Evolutionary conservation across 1,140 invertebrate genomes (phyloP).

Genomic region (Sitophilus oryzae): DNA sequence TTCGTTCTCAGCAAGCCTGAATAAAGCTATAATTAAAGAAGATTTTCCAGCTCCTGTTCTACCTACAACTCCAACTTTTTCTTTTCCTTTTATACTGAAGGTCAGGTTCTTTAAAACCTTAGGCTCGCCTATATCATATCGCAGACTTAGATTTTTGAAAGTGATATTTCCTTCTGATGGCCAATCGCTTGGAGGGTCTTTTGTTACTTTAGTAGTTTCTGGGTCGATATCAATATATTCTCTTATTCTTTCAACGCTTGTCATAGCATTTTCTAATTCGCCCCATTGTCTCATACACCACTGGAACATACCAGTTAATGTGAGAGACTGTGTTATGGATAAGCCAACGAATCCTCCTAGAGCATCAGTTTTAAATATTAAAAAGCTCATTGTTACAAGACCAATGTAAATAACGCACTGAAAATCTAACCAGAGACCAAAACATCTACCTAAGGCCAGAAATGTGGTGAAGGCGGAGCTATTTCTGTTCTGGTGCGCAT

Average conservation of each 20-base stretch:
- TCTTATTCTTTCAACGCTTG: conserved; percentile 56
- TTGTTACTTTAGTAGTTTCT: conserved; percentile 19
- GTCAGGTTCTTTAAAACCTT: conserved; percentile 51
- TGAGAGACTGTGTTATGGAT: conserved; percentile 51
- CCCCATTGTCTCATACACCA: conserved; percentile 69
- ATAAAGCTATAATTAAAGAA: conserved; percentile 65
- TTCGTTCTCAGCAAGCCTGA: conserved; percentile 61
- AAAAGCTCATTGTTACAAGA: conserved; percentile 52
- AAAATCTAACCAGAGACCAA: conserved; percentile 56
- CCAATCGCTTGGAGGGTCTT: conserved; percentile 47
- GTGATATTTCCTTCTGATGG: conserved; percentile 25
- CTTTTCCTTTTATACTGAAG: conserved; percentile 50
- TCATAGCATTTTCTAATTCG: conserved; percentile 64
- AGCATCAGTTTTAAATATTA: conserved; percentile 44
- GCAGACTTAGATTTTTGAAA: conserved; percentile 49
- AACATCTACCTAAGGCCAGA: conserved; percentile 55
- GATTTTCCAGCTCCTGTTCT: conserved; percentile 78
- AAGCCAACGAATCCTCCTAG: conserved; percentile 51
- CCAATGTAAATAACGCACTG: conserved; percentile 63
- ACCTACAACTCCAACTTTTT: conserved; percentile 62
- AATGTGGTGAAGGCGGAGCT: conserved; percentile 61
- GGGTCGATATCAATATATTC: conserved; percentile 35
- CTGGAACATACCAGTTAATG: conserved; percentile 59
- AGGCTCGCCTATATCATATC: conserved; percentile 46
- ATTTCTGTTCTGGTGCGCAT: conserved; percentile 52